Base-by-base conservation (phyloP, 1,140 invertebrate species). In the Cyclargus thomasi region DNA sequence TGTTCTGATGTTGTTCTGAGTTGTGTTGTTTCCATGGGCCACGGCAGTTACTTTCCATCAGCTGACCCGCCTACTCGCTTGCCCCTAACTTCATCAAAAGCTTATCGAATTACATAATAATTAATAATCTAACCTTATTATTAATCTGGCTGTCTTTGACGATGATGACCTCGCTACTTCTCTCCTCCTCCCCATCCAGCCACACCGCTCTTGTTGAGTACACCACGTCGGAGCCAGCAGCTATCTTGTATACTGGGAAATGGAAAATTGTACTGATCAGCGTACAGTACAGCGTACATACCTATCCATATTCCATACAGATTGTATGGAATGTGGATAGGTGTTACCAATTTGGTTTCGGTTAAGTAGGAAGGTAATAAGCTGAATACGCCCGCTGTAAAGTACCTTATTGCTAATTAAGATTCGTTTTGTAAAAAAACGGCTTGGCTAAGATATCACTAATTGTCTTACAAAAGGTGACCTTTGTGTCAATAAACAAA, bases 241-340 rank as follows among this genome's bases (percentile, higher is more conserved):
- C 65, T 22, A 88, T 79, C 78, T 80, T 88, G 71, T 86, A 88
- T 7, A 71, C 85, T 88, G 76, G 18, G 78, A 84, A 22, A 64
- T 36, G 35, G 23, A 35, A n/a, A 10, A 53, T n/a, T n/a, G n/a
- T n/a, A n/a, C n/a, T n/a, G n/a, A n/a, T n/a, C n/a, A n/a, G n/a
- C n/a, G n/a, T n/a, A n/a, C n/a, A n/a, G n/a, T n/a, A n/a, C n/a
- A n/a, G n/a, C n/a, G n/a, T n/a, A n/a, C n/a, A n/a, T n/a, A n/a
- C n/a, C n/a, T n/a, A n/a, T 11, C n/a, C 39, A n/a, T 53, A 53
- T 14, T n/a, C 39, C 10, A 53, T 53, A 11, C 10, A 4, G 8
- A 23, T 23, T 23, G 23, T 23, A 23, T 23, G 1, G 39, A 3
- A 3, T 3, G 39, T 53, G 2, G 2, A 10, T 53, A 53, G 1